A percentile compares a stretch with the other conserved stretches of the same genome.
Conservation (phyloP, 2,888 invertebrate species). For the Parnassius mnemosyne region DNA sequence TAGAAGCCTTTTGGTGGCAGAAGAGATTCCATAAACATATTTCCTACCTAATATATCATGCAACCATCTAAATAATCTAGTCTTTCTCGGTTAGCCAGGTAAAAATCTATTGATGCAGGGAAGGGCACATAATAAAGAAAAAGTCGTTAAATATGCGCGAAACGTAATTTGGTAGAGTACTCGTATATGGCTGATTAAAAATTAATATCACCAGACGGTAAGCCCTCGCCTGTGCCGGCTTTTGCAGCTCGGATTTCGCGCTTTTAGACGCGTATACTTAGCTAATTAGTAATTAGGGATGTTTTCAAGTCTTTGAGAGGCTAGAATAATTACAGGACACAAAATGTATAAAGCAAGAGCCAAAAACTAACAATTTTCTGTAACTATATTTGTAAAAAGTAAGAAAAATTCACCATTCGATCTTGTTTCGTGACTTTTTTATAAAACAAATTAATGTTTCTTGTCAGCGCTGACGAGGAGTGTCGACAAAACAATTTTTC, state of each 20-base stretch:
- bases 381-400: no score
- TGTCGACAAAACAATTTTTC: no score
- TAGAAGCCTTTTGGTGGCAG: no score
- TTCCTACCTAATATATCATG: no score
- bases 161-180: constrained; percentile 7
- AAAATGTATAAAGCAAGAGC: no score
- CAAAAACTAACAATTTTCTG: no score
- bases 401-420: no score
- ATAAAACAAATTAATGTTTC: not conserved
- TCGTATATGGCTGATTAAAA: constrained; percentile 7
- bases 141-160: not conserved
- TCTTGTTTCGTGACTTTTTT: not conserved
- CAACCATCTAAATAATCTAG: no score
- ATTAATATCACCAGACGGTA: constrained; percentile 11
- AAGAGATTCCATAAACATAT: no score
- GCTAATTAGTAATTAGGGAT: constrained; percentile 9
- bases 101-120: no score
- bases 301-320: not conserved
- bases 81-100: no score
- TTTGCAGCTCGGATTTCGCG: not conserved
- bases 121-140: constrained; percentile 3
- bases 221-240: not conserved
- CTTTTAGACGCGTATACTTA: constrained; percentile 3
- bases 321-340: not conserved
- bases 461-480: not conserved